These are phyloP conservation scores for Eupithecia insigniata DNA, from an alignment of 2,888 invertebrate genomes.

Conservation along the genomic window DNA sequence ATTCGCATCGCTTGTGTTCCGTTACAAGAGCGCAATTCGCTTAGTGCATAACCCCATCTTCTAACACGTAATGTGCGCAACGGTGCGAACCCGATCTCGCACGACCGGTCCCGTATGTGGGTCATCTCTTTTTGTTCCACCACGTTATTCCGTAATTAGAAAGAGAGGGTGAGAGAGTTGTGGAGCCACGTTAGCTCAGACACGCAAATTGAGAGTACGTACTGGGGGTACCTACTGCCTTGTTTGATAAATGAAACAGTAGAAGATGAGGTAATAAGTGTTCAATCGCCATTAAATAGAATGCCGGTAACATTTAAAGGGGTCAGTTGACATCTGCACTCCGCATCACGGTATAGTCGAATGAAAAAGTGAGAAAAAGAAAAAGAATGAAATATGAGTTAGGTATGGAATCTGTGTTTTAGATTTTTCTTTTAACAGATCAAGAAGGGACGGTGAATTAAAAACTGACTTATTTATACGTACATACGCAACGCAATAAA, in stretches of 20 bases:
- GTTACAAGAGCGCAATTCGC: slow-evolving; percentile 70
- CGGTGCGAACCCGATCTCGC: slow-evolving; percentile 82
- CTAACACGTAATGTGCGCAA: slow-evolving; percentile 82
- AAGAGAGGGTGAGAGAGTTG: slow-evolving; percentile 69
- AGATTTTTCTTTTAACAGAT: neutral
- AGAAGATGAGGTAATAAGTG: neutral
- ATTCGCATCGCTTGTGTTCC: slow-evolving; percentile 80
- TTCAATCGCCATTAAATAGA: neutral
- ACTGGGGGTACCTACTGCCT: neutral
- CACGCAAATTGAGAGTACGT: slow-evolving; percentile 36
- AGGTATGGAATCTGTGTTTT: neutral
- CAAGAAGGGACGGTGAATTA: slow-evolving; percentile 1
- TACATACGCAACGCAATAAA: slow-evolving; percentile 13
- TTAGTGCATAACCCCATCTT: slow-evolving; percentile 79
- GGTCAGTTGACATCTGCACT: neutral
- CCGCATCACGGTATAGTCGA: neutral
- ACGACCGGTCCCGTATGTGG: slow-evolving; percentile 82
- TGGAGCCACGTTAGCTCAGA: slow-evolving; percentile 42
- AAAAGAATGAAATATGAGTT: neutral
- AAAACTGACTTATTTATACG: neutral
- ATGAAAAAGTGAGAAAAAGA: neutral
- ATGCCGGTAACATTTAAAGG: neutral
- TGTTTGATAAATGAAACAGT: neutral
- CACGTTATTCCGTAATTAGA: slow-evolving; percentile 82
- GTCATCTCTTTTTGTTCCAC: slow-evolving; percentile 84